A percentile compares a stretch with the other conserved stretches of the same genome.
Conservation (phyloP, 2,113 vertebrate genomes). For the Pipra filicauda region DNA sequence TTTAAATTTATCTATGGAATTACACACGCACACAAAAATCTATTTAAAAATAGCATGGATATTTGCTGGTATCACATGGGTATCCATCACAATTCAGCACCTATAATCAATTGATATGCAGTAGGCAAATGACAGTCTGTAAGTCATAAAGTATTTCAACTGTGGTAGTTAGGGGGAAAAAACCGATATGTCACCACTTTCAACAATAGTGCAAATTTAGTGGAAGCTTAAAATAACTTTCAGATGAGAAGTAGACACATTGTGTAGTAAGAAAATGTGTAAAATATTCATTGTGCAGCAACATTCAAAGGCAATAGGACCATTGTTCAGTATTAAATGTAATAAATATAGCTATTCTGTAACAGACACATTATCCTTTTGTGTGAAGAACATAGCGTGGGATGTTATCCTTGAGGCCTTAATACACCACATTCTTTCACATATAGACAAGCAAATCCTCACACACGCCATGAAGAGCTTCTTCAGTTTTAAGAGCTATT, state of each 20-base stretch:
- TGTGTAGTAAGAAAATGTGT: background rate
- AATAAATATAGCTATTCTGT: background rate
- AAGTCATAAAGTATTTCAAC: background rate
- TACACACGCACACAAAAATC: background rate
- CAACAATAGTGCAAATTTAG: background rate
- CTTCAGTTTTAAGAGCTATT: background rate
- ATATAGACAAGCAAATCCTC: background rate
- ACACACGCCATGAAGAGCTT: background rate
- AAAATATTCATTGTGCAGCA: background rate
- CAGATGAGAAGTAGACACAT: background rate
- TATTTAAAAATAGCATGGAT: background rate
- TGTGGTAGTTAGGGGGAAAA: background rate
- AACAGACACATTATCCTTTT: background rate
- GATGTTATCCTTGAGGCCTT: background rate
- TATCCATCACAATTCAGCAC: background rate
- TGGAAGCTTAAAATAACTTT: conserved; percentile 19
- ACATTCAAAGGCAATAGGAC: background rate
- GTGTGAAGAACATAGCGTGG: background rate
- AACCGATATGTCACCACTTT: background rate
- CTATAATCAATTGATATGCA: background rate
- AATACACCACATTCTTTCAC: background rate
- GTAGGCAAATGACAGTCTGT: background rate
- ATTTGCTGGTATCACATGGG: background rate
- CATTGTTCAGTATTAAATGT: background rate
- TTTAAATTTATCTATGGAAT: background rate